Percentiles rank a stretch among this genome's conserved stretches.
These are phyloP conservation scores for Smithornis capensis DNA, from an alignment of 2,113 vertebrate genomes.

Conservation along the genomic window DNA sequence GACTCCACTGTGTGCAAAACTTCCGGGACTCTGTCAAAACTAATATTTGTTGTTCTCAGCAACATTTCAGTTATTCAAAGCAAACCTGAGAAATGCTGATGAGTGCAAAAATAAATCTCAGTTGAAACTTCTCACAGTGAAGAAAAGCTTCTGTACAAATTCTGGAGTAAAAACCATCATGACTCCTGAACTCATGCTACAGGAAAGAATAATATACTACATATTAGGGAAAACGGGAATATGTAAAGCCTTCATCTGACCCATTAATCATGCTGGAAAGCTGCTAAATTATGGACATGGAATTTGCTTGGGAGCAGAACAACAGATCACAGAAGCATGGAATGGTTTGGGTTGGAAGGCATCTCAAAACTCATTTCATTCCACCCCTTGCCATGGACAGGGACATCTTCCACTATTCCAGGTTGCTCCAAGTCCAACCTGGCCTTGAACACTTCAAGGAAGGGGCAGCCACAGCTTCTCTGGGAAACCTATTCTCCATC, in stretches of 20 bases:
- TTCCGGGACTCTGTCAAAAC: not conserved
- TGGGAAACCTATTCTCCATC: not conserved
- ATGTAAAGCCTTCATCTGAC: not conserved
- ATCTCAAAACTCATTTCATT: not conserved
- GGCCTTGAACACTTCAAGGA: not conserved
- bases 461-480: not conserved
- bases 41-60: not conserved
- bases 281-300: not conserved
- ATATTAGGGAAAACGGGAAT: not conserved
- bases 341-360: not conserved
- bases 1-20: not conserved
- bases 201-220: not conserved
- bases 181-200: not conserved
- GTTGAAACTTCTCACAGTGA: not conserved
- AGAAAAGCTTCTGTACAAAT: not conserved
- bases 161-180: not conserved
- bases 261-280: not conserved
- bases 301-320: not conserved
- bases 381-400: not conserved
- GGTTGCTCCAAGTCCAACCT: not conserved
- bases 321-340: accelerated
- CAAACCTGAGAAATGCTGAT: constrained; percentile 27
- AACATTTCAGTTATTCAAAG: not conserved
- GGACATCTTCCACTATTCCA: not conserved
- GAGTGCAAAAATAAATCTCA: not conserved